These are phyloP conservation scores for Manduca sexta DNA, from an alignment of 1,140 invertebrate species.

Conservation along the genomic window DNA sequence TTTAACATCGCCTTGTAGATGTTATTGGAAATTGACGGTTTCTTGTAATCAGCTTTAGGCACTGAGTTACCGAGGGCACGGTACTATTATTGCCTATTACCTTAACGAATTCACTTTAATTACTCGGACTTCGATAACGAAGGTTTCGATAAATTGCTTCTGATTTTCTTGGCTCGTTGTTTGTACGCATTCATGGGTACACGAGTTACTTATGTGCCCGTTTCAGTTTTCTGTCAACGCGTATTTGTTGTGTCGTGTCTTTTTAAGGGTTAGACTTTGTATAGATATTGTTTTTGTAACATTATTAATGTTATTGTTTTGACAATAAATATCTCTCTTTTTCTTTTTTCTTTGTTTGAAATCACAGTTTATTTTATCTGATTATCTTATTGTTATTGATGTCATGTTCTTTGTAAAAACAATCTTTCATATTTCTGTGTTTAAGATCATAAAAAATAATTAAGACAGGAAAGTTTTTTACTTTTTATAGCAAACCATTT, in stretches of 20 bases:
- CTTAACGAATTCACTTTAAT: constrained; percentile 30
- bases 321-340: no score
- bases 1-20: neutral
- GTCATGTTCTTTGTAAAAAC: no score
- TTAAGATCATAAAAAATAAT: no score
- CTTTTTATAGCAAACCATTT: no score
- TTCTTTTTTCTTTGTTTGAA: neutral
- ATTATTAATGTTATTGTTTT: neutral
- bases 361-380: no score
- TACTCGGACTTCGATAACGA: constrained; percentile 10
- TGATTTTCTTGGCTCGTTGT: constrained; percentile 11
- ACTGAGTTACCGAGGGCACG: constrained; percentile 4
- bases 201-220: neutral
- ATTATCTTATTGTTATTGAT: no score
- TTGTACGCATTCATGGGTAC: constrained; percentile 1
- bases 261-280: neutral
- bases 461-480: no score
- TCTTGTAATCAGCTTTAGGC: constrained; percentile 16
- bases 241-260: constrained; percentile 1
- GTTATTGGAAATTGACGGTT: constrained; percentile 13
- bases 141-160: constrained; percentile 10
- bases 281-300: neutral
- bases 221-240: constrained; percentile 1
- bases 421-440: no score
- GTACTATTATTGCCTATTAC: constrained; percentile 26